Evolutionary conservation across 1,140 invertebrate species (phyloP), one percentile per base, ranked within the genome.

Genomic region (Lethrus apterus): DNA sequence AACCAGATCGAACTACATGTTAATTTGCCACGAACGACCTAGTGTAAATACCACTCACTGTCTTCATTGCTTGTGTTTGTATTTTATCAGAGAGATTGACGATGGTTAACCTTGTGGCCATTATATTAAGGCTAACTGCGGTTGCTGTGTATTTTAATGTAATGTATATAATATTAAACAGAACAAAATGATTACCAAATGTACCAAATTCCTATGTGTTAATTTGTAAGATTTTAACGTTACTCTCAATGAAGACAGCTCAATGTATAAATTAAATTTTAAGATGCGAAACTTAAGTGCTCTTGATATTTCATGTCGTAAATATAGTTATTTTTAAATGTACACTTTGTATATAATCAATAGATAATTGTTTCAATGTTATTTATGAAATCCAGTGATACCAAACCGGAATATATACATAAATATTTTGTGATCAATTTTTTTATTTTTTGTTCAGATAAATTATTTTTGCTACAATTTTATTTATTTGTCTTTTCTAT

Each of bases 281-380:
- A 64, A 64, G 50, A 62, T 50, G 58, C 57, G 55, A 65, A 66
- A 65, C 61, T 64, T 59, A 66, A 66, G 64, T 66, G 64, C 64
- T 66, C 64, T 66, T 66, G 62, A 61, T 65, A 66, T 66, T 64
- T 65, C 56, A 61, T 65, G 60, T 66, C 58, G 59, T 65, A 62
- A 58, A 52, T 58, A 63, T 64, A 63, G 54, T 63, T 64, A 64
- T 63, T 66, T 64, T 66, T 63, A 64, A 65, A 63, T 66, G 64
- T 66, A 66, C 55, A 66, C 61, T 58, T 57, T 66, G 60, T 66
- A 66, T 65, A 63, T 64, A 64, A 59, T 59, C 54, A 54, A 57
- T 59, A 63, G 52, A 54, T 60, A 58, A 62, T 62, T 59, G 58
- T 60, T 59, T 62, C 47, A 58, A 59, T 57, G 58, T 59, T 59